Evolutionary conservation across 2,113 vertebrate species (phyloP).

Genomic region (Cololabis saira): DNA sequence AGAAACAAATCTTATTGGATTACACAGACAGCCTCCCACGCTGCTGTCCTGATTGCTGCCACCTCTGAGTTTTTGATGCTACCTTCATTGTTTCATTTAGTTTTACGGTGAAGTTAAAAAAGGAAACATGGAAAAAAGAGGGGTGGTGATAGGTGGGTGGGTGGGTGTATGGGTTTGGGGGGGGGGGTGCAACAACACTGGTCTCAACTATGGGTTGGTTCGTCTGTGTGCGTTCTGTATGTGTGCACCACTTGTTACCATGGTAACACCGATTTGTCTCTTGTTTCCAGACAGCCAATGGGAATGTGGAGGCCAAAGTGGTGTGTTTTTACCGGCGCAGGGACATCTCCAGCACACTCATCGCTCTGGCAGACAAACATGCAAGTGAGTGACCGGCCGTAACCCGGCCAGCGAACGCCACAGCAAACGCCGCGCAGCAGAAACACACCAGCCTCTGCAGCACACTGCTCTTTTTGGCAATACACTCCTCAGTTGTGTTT

Average conservation of each 20-base stretch:
- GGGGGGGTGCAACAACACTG: conserved; percentile 12
- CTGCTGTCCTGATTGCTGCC: background rate
- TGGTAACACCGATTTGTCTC: conserved; percentile 74
- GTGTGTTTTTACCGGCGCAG: conserved; percentile 97
- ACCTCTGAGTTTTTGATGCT: conserved; percentile 10
- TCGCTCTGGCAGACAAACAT: conserved; percentile 97
- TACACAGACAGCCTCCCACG: too few species aligned
- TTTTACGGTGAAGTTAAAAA: conserved; percentile 49
- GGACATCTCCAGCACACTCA: conserved; percentile 96
- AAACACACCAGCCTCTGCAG: background rate
- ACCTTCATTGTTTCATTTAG: conserved; percentile 23
- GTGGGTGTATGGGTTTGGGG: too few species aligned
- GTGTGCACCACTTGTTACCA: conserved; percentile 70
- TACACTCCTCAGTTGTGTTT: too few species aligned
- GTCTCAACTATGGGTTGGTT: conserved; percentile 22
- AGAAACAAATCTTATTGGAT: too few species aligned
- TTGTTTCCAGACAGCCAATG: conserved; percentile 93
- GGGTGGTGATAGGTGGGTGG: too few species aligned
- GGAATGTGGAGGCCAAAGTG: conserved; percentile 98
- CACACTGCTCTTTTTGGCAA: conserved; percentile 2
- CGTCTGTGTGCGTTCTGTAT: background rate
- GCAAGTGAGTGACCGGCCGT: conserved; percentile 88
- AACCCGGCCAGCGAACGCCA: conserved; percentile 20
- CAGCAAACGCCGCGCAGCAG: conserved; percentile 6
- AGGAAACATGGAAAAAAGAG: too few species aligned